Conservation (phyloP, 2,888 invertebrate species). For the Tenthredo livida region DNA sequence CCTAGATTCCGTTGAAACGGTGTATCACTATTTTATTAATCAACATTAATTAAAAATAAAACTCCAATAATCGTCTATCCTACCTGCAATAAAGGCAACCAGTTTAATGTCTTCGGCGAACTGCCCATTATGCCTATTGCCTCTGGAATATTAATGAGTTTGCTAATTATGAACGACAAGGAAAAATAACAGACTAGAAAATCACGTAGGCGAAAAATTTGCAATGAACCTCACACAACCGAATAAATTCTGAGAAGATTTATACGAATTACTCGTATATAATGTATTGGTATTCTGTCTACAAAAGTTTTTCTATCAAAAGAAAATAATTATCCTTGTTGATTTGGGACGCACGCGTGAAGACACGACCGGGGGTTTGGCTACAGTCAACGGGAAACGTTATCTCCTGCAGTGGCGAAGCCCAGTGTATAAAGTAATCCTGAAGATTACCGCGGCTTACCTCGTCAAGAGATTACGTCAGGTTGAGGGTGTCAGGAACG, state of each 20-base stretch:
- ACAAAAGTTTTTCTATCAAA: background rate
- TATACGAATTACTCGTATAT: background rate
- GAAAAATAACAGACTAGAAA: background rate
- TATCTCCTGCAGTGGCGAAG: conserved; percentile 45
- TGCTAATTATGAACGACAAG: background rate
- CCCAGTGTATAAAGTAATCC: conserved; percentile 60
- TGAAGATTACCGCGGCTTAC: conserved; percentile 76
- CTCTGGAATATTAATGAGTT: background rate
- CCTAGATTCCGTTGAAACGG: background rate
- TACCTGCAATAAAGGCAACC: background rate
- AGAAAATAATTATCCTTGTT: conserved; percentile 20
- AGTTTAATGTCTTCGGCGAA: background rate
- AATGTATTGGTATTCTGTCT: background rate
- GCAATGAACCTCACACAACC: background rate
- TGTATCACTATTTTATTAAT: background rate
- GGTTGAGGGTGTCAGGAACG: conserved; percentile 75
- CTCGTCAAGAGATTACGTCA: conserved; percentile 77
- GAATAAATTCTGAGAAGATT: background rate
- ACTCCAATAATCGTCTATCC: background rate
- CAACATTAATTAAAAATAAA: background rate
- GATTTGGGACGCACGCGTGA: conserved; percentile 21
- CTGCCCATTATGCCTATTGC: background rate
- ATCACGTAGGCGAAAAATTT: background rate
- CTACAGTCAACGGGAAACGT: conserved; percentile 21
- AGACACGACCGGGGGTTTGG: conserved; percentile 27